These are phyloP conservation scores for Ormyrus rosae DNA, from an alignment of 2,888 invertebrate genomes.

Conservation along the genomic window DNA sequence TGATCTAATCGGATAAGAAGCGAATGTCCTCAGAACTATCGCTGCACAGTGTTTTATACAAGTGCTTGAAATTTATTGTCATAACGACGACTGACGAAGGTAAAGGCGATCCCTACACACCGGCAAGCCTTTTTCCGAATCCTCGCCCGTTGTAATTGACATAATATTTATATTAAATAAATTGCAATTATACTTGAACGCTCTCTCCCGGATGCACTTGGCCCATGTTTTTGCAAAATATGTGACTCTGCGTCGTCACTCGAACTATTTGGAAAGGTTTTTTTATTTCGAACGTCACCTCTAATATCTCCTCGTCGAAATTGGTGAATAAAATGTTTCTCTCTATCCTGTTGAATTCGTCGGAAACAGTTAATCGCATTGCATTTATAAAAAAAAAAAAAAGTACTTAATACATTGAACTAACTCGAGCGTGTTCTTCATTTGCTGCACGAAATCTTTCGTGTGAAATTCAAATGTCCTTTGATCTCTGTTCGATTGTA, in stretches of 20 bases:
- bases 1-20: too few relatives aligned
- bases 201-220: conserved; percentile 33
- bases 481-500: conserved; percentile 21
- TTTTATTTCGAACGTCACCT: conserved; percentile 59
- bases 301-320: conserved; percentile 48
- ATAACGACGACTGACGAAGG: too few relatives aligned
- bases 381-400: not conserved
- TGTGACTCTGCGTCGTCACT: conserved; percentile 40
- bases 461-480: conserved; percentile 41
- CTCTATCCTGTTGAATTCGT: conserved; percentile 45
- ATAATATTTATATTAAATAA: not conserved
- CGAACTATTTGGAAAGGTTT: conserved; percentile 61
- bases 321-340: conserved; percentile 64
- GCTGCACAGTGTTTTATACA: too few relatives aligned
- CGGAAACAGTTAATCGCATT: not conserved
- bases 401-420: not conserved
- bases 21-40: too few relatives aligned
- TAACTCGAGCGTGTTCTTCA: conserved; percentile 26
- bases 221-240: conserved; percentile 3
- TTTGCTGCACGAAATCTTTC: conserved; percentile 21
- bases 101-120: too few relatives aligned
- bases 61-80: too few relatives aligned
- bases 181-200: conserved; percentile 13
- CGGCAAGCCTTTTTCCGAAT: too few relatives aligned
- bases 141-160: too few relatives aligned